Base-by-base conservation (phyloP, 2,888 invertebrate genomes). In the Microctonus aethiopoides region DNA sequence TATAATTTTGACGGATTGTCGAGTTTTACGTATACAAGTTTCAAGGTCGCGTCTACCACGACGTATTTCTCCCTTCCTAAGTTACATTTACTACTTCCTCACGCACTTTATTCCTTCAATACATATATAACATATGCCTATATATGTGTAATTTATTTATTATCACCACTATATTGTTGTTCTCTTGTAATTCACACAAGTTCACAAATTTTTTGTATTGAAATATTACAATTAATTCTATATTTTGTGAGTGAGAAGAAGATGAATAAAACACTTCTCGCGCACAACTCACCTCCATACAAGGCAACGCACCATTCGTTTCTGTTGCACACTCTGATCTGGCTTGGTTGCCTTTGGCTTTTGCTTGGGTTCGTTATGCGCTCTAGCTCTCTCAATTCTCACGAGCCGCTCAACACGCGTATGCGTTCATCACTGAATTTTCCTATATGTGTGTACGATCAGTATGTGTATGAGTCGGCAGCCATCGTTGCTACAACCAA, bases 271-370 rank as follows among this genome's bases (percentile, higher is more conserved):
- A 62, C 46, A 41, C 61, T 46, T 46, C 46, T 22, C 65, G 66
- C 67, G 59, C 68, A 73, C 75, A 69, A 73, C 75, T 70, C 76
- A 78, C 75, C 79, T 78, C 81, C 82, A 80, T 81, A 79, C 78
- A 80, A 84, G 82, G 81, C 81, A 82, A 82, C 83, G 81, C 83
- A 80, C 80, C 81, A 79, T 79, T 78, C 79, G 80, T 80, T 81
- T 79, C 78, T 80, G 79, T 80, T 79, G 76, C 80, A 81, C 83
- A 80, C 66, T 56, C 62, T 56, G 52, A 20, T 59, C 68, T 54
- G 34, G 39, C 52, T 56, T 29, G 32, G 64, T 64, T 68, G 65
- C 56, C 64, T 65, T n/a, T n/a, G n/a, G n/a, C n/a, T n/a, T 29
- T 7, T 29, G 7, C 36, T 52, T 41, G 16, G 4, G n/a, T n/a